phyloP scores from a whole-genome alignment of 2,113 vertebrate genomes.

The Balaenoptera acutorostrata region DNA sequence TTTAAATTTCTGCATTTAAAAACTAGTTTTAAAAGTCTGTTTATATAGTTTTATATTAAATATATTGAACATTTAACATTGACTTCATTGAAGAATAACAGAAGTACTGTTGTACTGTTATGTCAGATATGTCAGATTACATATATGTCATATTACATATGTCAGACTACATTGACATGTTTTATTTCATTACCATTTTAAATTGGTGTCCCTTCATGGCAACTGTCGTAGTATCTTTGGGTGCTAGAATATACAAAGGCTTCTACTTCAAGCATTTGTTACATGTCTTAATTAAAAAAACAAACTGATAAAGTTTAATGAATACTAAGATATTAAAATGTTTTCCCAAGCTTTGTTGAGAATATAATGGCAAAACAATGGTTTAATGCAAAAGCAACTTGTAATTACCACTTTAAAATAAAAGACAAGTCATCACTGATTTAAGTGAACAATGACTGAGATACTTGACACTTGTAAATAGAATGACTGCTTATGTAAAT shows the following conservation, averaged over 20 bases:
- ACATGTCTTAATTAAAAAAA: neutral
- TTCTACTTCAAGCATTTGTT: neutral
- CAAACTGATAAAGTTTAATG: neutral
- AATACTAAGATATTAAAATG: neutral
- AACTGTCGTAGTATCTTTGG: neutral
- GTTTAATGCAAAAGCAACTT: neutral
- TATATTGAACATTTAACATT: neutral
- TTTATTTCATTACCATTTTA: slow-evolving; percentile 19
- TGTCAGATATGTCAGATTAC: neutral
- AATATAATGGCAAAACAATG: neutral
- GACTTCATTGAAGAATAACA: neutral
- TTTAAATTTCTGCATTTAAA: neutral
- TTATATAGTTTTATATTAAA: slow-evolving; percentile 12
- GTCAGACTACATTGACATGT: neutral
- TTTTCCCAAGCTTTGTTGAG: neutral
- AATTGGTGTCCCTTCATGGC: neutral
- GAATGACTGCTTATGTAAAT: neutral
- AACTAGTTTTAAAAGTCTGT: neutral
- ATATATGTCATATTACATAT: neutral
- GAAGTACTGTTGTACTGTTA: neutral
- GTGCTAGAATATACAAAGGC: neutral
- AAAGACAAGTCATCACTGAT: neutral
- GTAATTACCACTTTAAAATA: slow-evolving; percentile 20
- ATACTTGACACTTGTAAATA: neutral
- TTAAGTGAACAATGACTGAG: neutral